Evolutionary conservation across 2,113 vertebrate species (phyloP).

Genomic region (Aramus guarauna): DNA sequence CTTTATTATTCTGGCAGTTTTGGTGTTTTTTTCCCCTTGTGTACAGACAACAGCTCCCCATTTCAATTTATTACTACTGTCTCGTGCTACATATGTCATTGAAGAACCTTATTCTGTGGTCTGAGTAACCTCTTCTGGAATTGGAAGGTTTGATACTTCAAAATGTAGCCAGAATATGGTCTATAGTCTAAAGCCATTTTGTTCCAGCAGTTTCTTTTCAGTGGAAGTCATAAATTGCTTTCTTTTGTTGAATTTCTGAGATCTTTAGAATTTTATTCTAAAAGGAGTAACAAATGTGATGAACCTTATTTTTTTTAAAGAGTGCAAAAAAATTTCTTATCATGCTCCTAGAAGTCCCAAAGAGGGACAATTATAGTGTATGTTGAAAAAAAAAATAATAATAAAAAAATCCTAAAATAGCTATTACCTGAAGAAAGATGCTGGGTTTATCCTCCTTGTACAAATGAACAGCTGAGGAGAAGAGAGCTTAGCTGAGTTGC

Average conservation of each 20-base stretch:
- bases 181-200: background rate
- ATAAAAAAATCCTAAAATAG: background rate
- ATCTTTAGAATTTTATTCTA: background rate
- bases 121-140: background rate
- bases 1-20: background rate
- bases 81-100: background rate
- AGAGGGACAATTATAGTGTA: background rate
- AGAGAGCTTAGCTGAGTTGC: background rate
- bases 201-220: background rate
- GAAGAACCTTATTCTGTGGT: background rate
- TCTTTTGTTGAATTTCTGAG: background rate
- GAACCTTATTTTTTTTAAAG: background rate
- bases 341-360: background rate
- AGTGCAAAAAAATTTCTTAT: background rate
- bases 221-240: background rate
- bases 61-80: background rate
- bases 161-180: background rate
- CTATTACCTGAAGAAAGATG: background rate
- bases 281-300: background rate
- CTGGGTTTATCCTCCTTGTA: background rate
- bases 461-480: background rate
- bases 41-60: background rate
- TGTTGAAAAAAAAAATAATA: background rate
- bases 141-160: background rate
- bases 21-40: accelerated